phyloP scores from a whole-genome alignment of 2,113 vertebrate genomes.

The Aptenodytes patagonicus region DNA sequence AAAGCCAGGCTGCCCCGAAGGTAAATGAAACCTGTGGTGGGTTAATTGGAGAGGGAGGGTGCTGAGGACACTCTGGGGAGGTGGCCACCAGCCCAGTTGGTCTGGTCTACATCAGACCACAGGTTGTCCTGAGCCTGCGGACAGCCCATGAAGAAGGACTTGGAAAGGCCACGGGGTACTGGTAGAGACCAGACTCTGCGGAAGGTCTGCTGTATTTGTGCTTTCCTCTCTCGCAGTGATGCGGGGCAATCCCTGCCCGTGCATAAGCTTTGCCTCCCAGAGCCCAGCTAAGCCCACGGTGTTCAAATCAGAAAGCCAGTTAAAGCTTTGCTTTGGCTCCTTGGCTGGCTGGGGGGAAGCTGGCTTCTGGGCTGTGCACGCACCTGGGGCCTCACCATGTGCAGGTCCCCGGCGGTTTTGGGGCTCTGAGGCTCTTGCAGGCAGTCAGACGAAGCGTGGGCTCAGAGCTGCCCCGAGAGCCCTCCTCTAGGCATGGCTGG shows the following conservation, averaged over 20 bases:
- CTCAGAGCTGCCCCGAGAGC: not conserved
- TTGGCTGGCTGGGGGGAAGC: not conserved
- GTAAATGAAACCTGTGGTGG: not conserved
- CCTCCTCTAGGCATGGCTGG: not conserved
- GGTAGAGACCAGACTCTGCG: not conserved
- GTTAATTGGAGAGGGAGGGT: not conserved
- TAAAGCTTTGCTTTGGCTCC: not conserved
- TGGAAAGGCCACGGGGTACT: not conserved
- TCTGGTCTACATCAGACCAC: not conserved
- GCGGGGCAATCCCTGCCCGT: accelerated
- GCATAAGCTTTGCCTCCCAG: not conserved
- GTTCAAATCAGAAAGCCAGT: not conserved
- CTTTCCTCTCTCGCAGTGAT: not conserved
- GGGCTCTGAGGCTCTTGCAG: not conserved
- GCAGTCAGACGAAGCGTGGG: not conserved
- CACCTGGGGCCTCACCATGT: accelerated
- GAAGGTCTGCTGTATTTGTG: not conserved
- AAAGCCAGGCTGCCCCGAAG: not conserved
- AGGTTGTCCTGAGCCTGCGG: accelerated
- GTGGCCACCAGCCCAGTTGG: not conserved
- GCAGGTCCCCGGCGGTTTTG: accelerated
- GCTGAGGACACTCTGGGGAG: not conserved
- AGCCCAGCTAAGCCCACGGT: accelerated
- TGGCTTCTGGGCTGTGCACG: not conserved
- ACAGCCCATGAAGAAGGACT: not conserved